These are phyloP conservation scores for Eonycteris spelaea DNA, from an alignment of 2,113 vertebrate species.

Conservation along the genomic window DNA sequence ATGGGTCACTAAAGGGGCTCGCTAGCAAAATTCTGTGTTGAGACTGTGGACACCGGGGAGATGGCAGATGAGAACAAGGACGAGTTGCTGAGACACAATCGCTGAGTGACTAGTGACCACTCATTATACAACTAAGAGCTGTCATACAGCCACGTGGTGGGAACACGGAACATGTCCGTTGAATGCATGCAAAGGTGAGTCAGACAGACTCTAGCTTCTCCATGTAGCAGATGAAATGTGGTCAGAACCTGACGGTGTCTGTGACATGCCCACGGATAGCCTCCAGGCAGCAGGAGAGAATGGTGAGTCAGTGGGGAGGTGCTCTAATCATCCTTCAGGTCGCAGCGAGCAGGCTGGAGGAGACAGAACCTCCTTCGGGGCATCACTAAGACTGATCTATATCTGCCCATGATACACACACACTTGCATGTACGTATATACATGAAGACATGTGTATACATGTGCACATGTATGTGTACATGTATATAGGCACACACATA, in stretches of 20 bases:
- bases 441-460: background rate
- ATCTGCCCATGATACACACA: background rate
- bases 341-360: background rate
- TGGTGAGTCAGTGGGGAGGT: background rate
- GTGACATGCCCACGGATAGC: background rate
- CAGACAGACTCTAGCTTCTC: background rate
- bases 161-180: background rate
- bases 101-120: background rate
- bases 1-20: background rate
- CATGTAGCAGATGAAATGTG: background rate
- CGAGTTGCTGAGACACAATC: background rate
- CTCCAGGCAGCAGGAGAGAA: background rate
- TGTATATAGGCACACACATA: background rate
- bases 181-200: background rate
- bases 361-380: background rate
- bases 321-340: background rate
- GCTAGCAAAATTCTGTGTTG: background rate
- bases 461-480: background rate
- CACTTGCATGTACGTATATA: background rate
- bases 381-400: background rate
- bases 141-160: background rate
- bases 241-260: background rate
- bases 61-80: background rate
- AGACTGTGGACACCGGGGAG: background rate
- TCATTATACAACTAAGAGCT: background rate